Base-by-base conservation (phyloP, 2,797 vertebrate species). In the Limosa lapponica region DNA sequence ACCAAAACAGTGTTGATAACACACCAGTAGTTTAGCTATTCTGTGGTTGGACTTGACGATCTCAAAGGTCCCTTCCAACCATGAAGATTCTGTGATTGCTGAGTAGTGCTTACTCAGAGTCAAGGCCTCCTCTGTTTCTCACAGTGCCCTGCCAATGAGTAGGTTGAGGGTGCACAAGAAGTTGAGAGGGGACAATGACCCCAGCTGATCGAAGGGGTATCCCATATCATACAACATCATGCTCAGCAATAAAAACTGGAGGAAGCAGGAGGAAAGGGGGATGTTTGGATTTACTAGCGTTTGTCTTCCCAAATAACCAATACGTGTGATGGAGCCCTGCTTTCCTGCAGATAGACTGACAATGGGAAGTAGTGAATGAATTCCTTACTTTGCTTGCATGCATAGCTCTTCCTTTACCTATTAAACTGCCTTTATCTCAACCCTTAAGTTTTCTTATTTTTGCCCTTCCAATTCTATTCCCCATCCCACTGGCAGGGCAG, bases 271-370 rank as follows among this genome's bases (percentile, higher is more conserved):
- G 17, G 19, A 71, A 58, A 58, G 12, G 4, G 2, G 3, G 3
- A 5, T 3, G 1, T 44, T 71, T 1, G 1, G 4, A 54, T 12
- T n/a, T 34, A 62, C 27, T 12, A 32, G 0, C 2, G 0, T 54
- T 82, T 79, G 25, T 70, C 32, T 66, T 74, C 39, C 23, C 22
- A 49, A 41, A 13, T 25, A 52, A 37, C 17, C 0, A 0, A 34
- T 11, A 46, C 0, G 0, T 0, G 10, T 28, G 23, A 48, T 15
- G 16, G 5, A 86, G 6, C 9, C 11, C 7, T 48, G 43, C 10
- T 58, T 54, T 91, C 67, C 52, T 19, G 28, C 36, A 59, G 8
- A 30, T n/a, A 22, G 28, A 13, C 14, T 54, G 25, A 7, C 3
- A 1, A 14, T 34, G 11, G 57, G 44, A 82, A 67, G 16, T 6